Evolutionary conservation across 2,797 vertebrate species (phyloP).

Genomic region (Onychomys leucogaster): DNA sequence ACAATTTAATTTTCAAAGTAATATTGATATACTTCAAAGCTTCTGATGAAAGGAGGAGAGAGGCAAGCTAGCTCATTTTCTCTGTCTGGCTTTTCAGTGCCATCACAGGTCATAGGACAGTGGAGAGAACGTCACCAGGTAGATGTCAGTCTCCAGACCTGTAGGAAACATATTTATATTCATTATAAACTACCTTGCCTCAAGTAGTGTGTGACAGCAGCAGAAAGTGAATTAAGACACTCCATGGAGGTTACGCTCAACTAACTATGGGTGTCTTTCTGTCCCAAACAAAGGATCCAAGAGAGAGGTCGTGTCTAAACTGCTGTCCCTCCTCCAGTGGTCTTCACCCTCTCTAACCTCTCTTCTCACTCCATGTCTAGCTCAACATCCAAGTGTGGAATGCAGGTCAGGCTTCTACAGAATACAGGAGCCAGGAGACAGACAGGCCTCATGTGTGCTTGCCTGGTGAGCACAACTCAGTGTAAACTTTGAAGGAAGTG

Average conservation of each 20-base stretch:
- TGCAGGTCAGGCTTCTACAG: neutral
- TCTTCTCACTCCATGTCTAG: neutral
- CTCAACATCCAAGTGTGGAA: rapidly evolving
- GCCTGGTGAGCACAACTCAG: neutral
- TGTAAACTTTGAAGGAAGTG: neutral
- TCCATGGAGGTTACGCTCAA: neutral
- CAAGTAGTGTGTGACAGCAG: neutral
- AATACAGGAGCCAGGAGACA: neutral
- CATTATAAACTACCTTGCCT: neutral
- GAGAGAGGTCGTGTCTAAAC: too few species aligned
- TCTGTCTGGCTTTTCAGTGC: neutral
- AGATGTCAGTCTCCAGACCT: neutral
- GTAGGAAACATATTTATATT: neutral
- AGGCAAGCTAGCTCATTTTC: neutral
- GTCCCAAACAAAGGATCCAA: neutral
- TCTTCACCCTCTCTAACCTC: neutral
- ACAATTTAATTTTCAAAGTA: neutral
- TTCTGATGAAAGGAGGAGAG: too few species aligned
- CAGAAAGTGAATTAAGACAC: neutral
- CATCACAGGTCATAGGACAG: neutral
- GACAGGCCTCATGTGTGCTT: rapidly evolving
- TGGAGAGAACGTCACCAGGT: rapidly evolving
- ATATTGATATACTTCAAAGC: neutral
- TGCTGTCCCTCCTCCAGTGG: neutral
- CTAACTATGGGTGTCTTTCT: neutral